Evolutionary conservation across 2,888 invertebrate species (phyloP), one percentile per base, ranked within the genome.

Genomic region (Lasioglossum villosulum): DNA sequence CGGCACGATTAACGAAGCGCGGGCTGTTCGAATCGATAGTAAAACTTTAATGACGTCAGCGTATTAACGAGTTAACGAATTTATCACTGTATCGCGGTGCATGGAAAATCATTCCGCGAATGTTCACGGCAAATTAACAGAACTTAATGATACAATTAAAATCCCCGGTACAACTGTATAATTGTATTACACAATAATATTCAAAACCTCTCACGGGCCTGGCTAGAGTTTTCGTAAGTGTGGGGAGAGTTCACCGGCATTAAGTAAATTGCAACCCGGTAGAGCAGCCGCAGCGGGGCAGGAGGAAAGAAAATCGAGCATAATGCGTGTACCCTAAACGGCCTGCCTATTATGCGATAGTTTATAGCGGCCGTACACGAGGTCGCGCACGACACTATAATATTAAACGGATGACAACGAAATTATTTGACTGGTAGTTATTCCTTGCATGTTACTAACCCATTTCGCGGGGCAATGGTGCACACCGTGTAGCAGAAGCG

Each of bases 361-460:
- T 82, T 84, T 82, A 86, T 82, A 82, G 82, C 52, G 66, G 30
- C 71, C 45, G 42, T 78, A 73, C 75, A n/a, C 56, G 56, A 75
- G 78, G 45, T 81, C 68, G 85, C 56, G 79, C 78, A 75, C 34
- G 34, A 87, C 85, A 82, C 86, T 68, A 34, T 68, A 37, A 68
- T 84, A 85, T 81, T 88, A 91, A 87, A 86, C 77, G 78, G 88
- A 91, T 86, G 89, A 88, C 86, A 88, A 89, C 81, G 86, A 89
- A 90, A 89, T 90, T 90, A 90, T 90, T 91, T 85, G 87, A 84
- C 75, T 75, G 79, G 80, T 78, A 87, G 91, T 90, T 91, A 88
- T 88, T 89, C 85, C 81, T 86, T 83, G 85, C 86, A 80, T 89
- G 88, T 74, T 45, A 56, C 78, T 84, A 87, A 86, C 80, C 83